Base-by-base conservation (phyloP, 92 coral and sea anemone species). In the Pocillopora meandrina region DNA sequence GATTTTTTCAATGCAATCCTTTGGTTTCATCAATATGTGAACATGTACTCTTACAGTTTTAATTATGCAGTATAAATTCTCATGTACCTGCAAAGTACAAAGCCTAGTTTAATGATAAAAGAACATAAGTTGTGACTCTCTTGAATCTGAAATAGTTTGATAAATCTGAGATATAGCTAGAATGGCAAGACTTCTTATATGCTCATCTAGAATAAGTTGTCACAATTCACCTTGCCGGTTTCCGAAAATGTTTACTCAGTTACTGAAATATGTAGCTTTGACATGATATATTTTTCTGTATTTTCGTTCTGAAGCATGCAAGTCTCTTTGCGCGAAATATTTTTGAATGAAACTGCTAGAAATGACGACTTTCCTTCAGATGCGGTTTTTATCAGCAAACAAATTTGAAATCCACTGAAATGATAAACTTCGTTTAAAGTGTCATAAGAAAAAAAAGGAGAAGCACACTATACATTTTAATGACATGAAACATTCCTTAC, bases 261-360 rank as follows among this genome's bases (percentile, higher is more conserved):
- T 12, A 71, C 85, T 35, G 10, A 81, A 61, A 26, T 71, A 81
- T 81, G 85, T 12, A 34, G n/a, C 14, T 10, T 2, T 59, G 3
- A 59, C 62, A 59, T 59, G 62, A 12, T 12, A 10, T 26, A 10
- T 23, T 68, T 31, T 68, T 33, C 72, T 68, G 42, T 33, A 68
- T 15, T 66, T 66, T 65, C 10, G n/a, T 65, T 65, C 11, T 26
- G 8, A 42, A 42, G 52, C 52, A 26, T 42, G 52, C 8, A 42
- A 42, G 52, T 42, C 52, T 42, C 52, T 42, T 42, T 42, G 52
- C 52, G 5, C 8, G 52, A 42, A 7, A 7, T 42, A 42, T 42
- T 3, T 3, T 7, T 42, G 52, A 3, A 3, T 42, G 52, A 42
- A 42, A 42, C 52, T 2, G 72, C 6, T 12, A 33, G 5, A 42